phyloP scores from a whole-genome alignment of 2,113 vertebrate species.

The Columba janthina region DNA sequence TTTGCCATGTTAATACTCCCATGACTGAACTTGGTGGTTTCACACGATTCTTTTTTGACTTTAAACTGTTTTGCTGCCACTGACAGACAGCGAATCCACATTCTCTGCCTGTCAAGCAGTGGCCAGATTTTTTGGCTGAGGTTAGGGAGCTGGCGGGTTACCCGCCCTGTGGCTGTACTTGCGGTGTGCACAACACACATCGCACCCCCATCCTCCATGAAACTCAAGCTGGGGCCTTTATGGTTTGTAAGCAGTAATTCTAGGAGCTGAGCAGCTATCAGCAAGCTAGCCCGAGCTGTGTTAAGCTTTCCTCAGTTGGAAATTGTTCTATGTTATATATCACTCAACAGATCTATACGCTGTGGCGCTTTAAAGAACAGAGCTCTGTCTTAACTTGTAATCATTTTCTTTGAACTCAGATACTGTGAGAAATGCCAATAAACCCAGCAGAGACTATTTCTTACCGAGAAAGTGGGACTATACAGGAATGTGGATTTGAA shows the following conservation, averaged over 20 bases:
- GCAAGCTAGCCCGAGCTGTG: slow-evolving; percentile 49
- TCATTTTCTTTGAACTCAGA: slow-evolving; percentile 80
- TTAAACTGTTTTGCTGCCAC: background rate
- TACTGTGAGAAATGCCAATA: slow-evolving; percentile 79
- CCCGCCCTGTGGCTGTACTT: slow-evolving; percentile 25
- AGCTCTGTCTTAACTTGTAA: slow-evolving; percentile 76
- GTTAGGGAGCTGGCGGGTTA: slow-evolving; percentile 32
- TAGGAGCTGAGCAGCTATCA: slow-evolving; percentile 68
- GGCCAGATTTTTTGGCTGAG: slow-evolving; percentile 53
- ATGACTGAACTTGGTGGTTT: background rate
- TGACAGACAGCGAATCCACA: background rate
- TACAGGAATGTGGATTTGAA: slow-evolving; percentile 45
- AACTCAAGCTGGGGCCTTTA: slow-evolving; percentile 66
- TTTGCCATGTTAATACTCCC: background rate
- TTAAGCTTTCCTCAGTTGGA: slow-evolving; percentile 69
- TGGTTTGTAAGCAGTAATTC: slow-evolving; percentile 71
- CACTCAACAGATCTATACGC: slow-evolving; percentile 70
- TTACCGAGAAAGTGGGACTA: slow-evolving; percentile 58
- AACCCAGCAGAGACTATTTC: slow-evolving; percentile 72
- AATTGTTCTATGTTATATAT: slow-evolving; percentile 68
- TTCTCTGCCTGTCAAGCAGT: slow-evolving; percentile 17
- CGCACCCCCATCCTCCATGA: background rate
- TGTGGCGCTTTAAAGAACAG: slow-evolving; percentile 68
- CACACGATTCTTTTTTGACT: slow-evolving; percentile 15
- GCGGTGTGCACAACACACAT: slow-evolving; percentile 12